A percentile compares a stretch with the other conserved stretches of the same genome.
Evolutionary conservation across 2,797 vertebrate species (phyloP).

Genomic region (Neopelma chrysocephalum): DNA sequence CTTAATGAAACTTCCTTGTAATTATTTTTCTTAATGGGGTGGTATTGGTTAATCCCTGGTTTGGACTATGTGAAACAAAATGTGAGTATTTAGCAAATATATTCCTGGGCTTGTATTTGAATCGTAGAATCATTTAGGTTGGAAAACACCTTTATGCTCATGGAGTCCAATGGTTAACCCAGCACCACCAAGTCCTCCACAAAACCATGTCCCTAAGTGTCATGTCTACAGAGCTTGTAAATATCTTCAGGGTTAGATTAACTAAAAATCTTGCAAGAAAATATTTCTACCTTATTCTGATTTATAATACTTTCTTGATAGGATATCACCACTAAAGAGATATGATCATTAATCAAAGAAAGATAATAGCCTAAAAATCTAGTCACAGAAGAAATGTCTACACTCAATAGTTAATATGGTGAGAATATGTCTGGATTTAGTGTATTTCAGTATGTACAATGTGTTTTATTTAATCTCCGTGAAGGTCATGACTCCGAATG

Average conservation of each 20-base stretch:
- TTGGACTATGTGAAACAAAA: background rate
- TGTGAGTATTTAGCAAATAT: background rate
- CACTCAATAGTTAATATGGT: background rate
- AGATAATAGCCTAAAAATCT: background rate
- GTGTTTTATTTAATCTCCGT: background rate
- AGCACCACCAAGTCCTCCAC: background rate
- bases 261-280: background rate
- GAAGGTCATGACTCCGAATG: background rate
- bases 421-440: background rate
- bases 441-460: background rate
- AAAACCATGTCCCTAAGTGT: background rate
- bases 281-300: background rate
- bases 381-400: background rate
- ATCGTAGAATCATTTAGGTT: background rate
- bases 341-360: background rate
- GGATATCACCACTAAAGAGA: background rate
- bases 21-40: background rate
- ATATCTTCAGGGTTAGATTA: background rate
- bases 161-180: background rate
- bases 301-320: background rate
- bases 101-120: background rate
- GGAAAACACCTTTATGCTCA: background rate
- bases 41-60: background rate
- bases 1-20: background rate
- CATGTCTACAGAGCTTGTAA: rapidly evolving